These are phyloP conservation scores for Catalaphyllia jardinei DNA, from an alignment of 64 coral and sea anemone genomes.

Conservation along the genomic window DNA sequence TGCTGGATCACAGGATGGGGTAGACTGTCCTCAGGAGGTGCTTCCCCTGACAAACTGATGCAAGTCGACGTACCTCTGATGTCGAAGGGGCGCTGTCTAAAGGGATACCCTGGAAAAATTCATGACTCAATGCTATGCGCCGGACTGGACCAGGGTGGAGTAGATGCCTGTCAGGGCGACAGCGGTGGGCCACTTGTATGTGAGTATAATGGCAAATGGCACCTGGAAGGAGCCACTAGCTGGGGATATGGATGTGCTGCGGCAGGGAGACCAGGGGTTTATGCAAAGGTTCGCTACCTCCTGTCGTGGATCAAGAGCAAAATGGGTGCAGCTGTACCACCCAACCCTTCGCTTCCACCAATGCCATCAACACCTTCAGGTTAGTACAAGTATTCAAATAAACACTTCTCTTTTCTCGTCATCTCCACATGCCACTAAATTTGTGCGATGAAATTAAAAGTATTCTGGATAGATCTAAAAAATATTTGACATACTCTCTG, in stretches of 20 bases:
- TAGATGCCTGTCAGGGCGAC: conserved; percentile 30
- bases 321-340: conserved; percentile 6
- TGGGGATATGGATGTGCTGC: neutral
- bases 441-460: no score
- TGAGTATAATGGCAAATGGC: conserved; percentile 11
- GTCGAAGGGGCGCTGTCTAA: neutral
- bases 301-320: neutral
- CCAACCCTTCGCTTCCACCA: no score
- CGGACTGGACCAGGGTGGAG: neutral
- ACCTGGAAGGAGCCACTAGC: conserved; percentile 3
- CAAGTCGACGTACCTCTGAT: conserved; percentile 36
- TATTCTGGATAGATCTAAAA: no score
- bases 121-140: conserved; percentile 56
- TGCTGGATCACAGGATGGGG: conserved; percentile 48
- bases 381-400: no score
- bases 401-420: no score
- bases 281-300: neutral
- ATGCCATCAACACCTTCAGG: no score
- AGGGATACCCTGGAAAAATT: neutral
- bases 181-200: conserved; percentile 13
- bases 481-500: no score
- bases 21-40: conserved; percentile 3
- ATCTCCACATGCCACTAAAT: no score
- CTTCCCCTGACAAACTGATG: neutral
- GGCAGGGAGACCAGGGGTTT: neutral